Conservation (phyloP, 2,888 invertebrate species). For the Agriopis leucophaearia region DNA sequence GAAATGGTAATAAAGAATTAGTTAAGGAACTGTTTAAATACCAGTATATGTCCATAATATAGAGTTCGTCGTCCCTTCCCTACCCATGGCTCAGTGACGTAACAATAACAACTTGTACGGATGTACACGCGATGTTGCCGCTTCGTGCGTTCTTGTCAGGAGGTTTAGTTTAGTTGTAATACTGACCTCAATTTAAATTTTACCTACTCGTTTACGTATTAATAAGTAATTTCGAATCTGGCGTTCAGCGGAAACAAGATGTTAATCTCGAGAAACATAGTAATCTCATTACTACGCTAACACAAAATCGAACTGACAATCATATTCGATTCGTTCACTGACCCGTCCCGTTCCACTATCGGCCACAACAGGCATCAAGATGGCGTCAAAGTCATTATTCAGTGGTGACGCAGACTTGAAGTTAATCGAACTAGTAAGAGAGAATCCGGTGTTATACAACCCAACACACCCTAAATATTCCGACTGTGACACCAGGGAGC, state of each 20-base stretch:
- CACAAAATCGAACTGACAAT: slow-evolving; percentile 2
- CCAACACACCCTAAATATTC: slow-evolving; percentile 68
- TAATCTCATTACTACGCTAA: background rate
- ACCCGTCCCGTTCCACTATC: slow-evolving; percentile 43
- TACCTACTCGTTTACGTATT: too few species aligned
- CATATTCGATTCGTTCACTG: slow-evolving; percentile 11
- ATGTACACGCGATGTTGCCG: background rate
- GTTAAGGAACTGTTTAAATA: too few species aligned
- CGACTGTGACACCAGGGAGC: slow-evolving; percentile 71
- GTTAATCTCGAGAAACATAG: background rate
- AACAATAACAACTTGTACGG: background rate
- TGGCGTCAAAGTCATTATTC: slow-evolving; percentile 6
- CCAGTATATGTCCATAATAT: background rate
- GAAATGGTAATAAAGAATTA: background rate
- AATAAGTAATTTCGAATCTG: too few species aligned
- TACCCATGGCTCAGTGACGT: background rate
- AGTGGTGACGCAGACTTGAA: slow-evolving; percentile 57
- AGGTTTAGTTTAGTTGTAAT: background rate
- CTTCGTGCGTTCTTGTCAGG: background rate
- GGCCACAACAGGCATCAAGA: slow-evolving; percentile 19
- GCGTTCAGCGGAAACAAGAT: too few species aligned
- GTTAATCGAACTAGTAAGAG: slow-evolving; percentile 68
- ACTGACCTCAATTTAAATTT: background rate
- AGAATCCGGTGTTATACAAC: slow-evolving; percentile 70
- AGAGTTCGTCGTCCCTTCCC: background rate